phyloP scores from a whole-genome alignment of 23 tunicate species.

The Ciona savignyi region DNA sequence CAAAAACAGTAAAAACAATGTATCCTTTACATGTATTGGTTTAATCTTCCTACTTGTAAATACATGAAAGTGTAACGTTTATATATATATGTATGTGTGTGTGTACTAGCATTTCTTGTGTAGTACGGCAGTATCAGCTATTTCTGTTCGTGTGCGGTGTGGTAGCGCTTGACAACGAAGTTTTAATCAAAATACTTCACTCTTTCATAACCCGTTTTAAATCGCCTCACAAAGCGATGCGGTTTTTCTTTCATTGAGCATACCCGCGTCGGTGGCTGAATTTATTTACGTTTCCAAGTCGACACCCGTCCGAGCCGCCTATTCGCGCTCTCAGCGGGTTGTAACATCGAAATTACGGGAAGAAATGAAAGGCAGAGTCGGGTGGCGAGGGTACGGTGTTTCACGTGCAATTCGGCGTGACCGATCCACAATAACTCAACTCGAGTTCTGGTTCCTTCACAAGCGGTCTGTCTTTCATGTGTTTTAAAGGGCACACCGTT shows the following conservation, averaged over 20 bases:
- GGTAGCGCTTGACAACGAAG: too few relatives aligned
- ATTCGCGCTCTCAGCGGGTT: not conserved
- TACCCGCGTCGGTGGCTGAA: not conserved
- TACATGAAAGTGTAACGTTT: too few relatives aligned
- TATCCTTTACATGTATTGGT: too few relatives aligned
- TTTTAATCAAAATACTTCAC: not conserved
- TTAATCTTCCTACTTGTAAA: too few relatives aligned
- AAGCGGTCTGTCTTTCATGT: not conserved
- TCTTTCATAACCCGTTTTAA: not conserved
- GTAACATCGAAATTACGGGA: not conserved
- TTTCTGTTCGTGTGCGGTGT: too few relatives aligned
- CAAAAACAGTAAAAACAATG: too few relatives aligned
- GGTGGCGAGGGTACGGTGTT: not conserved
- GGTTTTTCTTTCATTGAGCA: not conserved
- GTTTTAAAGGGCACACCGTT: not conserved
- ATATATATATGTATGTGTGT: too few relatives aligned
- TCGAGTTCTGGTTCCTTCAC: not conserved
- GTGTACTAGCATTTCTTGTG: too few relatives aligned
- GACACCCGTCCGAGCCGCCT: not conserved
- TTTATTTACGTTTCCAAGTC: not conserved
- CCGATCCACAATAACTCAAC: not conserved
- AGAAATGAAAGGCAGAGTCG: not conserved
- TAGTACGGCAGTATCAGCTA: too few relatives aligned
- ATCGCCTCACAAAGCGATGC: not conserved
- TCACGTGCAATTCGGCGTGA: slow-evolving; percentile 2